phyloP scores from a whole-genome alignment of 2,113 vertebrate species.

The chimpanzee (Pan troglodytes) region NHGRI_mPanTro3-v2.1_pri NC_072416.2:68407501-68408000 shows the following conservation, averaged over 20 bases:
- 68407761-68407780: background rate
- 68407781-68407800: too few relatives aligned
- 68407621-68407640: background rate
- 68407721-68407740: background rate
- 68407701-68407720: background rate
- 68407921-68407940: too few relatives aligned
- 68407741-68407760: background rate
- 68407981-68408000: too few relatives aligned
- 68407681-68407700: background rate
- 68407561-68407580: background rate
- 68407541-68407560: background rate
- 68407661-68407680: background rate
- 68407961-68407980: too few relatives aligned
- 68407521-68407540: background rate
- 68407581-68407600: background rate
- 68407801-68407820: too few relatives aligned
- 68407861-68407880: too few relatives aligned
- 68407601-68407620: background rate
- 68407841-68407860: too few relatives aligned
- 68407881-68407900: too few relatives aligned
- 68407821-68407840: too few relatives aligned
- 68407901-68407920: too few relatives aligned
- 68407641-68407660: background rate
- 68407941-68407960: too few relatives aligned
- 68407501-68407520: background rate